Evolutionary conservation across 2,888 invertebrate genomes (phyloP), one percentile per base, ranked within the genome.

Genomic region (Folsomia candida): DNA sequence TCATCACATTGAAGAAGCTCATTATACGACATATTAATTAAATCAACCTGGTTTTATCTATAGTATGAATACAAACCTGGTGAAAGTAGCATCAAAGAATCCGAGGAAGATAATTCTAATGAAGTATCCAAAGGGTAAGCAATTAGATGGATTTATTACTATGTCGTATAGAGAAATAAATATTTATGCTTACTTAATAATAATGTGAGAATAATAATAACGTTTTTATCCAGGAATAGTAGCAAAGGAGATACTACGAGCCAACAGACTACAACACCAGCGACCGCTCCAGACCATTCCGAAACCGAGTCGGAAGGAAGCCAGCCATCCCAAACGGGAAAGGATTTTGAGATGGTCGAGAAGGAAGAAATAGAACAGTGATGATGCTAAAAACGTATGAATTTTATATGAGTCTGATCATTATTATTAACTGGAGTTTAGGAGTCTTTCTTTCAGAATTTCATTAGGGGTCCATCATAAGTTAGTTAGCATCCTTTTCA

Each of bases 331-430:
- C 91, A 91, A 77, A 91, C 91, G 0, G 93, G 91, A 79, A 89
- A 90, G 80, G 93, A 94, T 85, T 93, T 93, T 83, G 94, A 93
- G 85, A 92, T 93, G 82, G 89, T 94, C 66, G 91, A 92, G 81
- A 87, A 82, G 75, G 83, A 82, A 65, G 84, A 85, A 70, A 80
- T 81, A 63, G 82, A 82, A 61, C 76, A 79, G 51, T 80, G 79
- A 76, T 78, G 68, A 69, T 62, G 54, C 62, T 20, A 20, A 27
- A 26, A 25, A 58, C 58, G 61, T 51, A 54, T 70, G 54, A 60
- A 70, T 70, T 60, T 37, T 25, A 59, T 18, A 27, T 20, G 47
- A 64, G 27, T 22, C 64, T 47, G 64, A 64, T 64, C 29, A 27
- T 37, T 37, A 37, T 14, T 54, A 54, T 47, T 47, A 47, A 47